A percentile compares a stretch with the other conserved stretches of the same genome.
phyloP scores from a whole-genome alignment of 1,140 invertebrate species.

The Triops longicaudatus region DNA sequence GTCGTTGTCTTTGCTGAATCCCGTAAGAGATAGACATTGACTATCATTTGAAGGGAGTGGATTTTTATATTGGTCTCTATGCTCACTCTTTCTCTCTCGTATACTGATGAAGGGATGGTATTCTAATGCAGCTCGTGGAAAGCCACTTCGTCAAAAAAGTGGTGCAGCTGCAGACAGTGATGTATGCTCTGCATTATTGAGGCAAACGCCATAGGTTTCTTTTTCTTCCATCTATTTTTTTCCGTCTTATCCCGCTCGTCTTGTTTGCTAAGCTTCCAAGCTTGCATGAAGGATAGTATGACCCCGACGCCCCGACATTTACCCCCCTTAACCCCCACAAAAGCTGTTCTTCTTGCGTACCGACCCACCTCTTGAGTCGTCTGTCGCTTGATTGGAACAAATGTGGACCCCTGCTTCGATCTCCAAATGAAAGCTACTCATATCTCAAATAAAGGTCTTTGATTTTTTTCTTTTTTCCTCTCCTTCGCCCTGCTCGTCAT shows the following conservation, averaged over 20 bases:
- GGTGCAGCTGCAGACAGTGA: not conserved
- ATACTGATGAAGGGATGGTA: not conserved
- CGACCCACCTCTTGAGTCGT: not conserved
- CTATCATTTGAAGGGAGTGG: not conserved
- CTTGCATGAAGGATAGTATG: not conserved
- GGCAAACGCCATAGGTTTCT: constrained; percentile 4
- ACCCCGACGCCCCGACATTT: not conserved
- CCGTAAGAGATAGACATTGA: not conserved
- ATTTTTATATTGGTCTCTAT: not conserved
- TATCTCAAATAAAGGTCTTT: not conserved
- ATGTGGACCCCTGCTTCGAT: constrained; percentile 1
- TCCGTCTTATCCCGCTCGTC: not conserved
- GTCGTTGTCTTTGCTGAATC: not conserved
- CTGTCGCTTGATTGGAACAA: not conserved
- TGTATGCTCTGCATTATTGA: constrained; percentile 11
- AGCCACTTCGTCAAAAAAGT: not conserved
- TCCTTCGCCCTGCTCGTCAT: not conserved
- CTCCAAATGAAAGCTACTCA: not conserved
- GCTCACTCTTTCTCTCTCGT: not conserved
- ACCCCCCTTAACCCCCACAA: not conserved
- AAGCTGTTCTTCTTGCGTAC: not conserved
- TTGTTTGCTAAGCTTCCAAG: not conserved
- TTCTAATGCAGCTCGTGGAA: constrained; percentile 8
- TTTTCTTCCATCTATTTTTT: too few species aligned
- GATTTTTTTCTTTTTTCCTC: not conserved